A percentile compares a stretch with the other conserved stretches of the same genome.
Conservation (phyloP, 2,797 vertebrate species). For the Kryptopterus vitreolus region DNA sequence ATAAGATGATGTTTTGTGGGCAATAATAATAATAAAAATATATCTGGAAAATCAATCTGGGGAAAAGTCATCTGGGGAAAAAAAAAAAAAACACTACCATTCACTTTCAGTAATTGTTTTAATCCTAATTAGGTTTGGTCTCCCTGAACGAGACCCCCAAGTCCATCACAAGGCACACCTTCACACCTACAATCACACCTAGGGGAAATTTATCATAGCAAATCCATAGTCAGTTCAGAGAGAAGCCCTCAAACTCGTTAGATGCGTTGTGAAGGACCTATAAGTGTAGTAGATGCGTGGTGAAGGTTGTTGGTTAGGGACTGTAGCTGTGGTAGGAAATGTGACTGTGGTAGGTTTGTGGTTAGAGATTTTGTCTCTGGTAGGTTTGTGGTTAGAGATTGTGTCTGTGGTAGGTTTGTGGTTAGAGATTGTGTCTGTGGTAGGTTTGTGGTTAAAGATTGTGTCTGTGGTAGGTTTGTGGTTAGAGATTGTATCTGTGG, state of each 20-base stretch:
- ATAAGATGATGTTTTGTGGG: too few relatives aligned
- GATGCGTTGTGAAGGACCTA: too few relatives aligned
- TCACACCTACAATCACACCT: not conserved
- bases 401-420: too few relatives aligned
- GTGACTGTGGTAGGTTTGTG: too few relatives aligned
- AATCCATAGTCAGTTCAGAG: not conserved
- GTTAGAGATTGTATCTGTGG: not conserved
- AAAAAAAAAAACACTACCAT: conserved; percentile 14
- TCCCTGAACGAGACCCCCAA: not conserved
- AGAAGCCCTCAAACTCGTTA: too few relatives aligned
- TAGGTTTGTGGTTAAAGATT: too few relatives aligned
- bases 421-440: too few relatives aligned
- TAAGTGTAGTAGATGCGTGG: not conserved
- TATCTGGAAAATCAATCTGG: not conserved
- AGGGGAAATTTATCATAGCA: not conserved
- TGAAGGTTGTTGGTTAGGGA: too few relatives aligned
- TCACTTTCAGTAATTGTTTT: conserved; percentile 22
- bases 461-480: too few relatives aligned
- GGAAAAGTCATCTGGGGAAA: not conserved
- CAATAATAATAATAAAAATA: not conserved
- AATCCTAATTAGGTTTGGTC: not conserved
- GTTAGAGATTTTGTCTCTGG: too few relatives aligned
- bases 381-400: too few relatives aligned
- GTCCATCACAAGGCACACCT: not conserved
- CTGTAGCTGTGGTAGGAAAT: too few relatives aligned